Conservation (phyloP, 2,113 vertebrate genomes). For the Chunga burmeisteri region DNA sequence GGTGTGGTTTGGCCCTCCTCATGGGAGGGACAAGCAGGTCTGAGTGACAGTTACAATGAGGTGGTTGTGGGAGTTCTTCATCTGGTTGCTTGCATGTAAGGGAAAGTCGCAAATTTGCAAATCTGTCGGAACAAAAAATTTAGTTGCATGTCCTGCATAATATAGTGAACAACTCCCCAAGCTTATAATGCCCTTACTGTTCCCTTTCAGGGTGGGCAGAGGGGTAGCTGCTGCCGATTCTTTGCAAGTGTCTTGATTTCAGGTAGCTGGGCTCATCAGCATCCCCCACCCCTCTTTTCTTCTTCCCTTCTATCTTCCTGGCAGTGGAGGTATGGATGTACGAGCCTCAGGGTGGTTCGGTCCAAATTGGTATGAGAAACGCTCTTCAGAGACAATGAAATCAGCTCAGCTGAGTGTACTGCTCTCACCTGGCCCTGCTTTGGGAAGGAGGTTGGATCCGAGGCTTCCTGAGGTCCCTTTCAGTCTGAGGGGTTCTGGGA, state of each 20-base stretch:
- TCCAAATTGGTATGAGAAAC: not conserved
- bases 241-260: not conserved
- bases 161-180: not conserved
- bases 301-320: not conserved
- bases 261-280: not conserved
- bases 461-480: not conserved
- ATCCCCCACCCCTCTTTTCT: fast-evolving
- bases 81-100: not conserved
- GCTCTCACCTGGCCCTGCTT: not conserved
- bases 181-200: not conserved
- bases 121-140: not conserved
- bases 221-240: not conserved
- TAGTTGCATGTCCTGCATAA: not conserved
- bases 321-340: not conserved
- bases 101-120: not conserved
- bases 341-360: fast-evolving
- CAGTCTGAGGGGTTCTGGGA: not conserved
- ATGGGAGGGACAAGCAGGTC: not conserved
- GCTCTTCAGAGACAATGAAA: not conserved
- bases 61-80: not conserved
- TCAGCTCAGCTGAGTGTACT: not conserved
- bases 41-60: not conserved
- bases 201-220: not conserved
- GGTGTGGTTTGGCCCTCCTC: not conserved
- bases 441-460: not conserved